Percentiles rank a stretch among this genome's conserved stretches.
Conservation (phyloP, 1,140 invertebrate genomes). For the Drosophila equinoxialis region DNA sequence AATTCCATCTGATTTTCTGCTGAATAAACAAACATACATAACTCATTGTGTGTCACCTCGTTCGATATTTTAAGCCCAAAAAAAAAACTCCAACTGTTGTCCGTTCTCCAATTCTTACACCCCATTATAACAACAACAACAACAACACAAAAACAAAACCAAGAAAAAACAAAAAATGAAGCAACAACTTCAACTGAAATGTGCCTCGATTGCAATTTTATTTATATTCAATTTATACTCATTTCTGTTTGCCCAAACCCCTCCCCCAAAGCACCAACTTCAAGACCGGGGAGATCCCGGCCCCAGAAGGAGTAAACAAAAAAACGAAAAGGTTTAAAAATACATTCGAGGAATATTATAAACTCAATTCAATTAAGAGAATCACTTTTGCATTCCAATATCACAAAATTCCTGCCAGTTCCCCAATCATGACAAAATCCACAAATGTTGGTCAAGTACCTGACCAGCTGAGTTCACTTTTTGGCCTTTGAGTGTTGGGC, state of each 20-base stretch:
- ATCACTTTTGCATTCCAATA: neutral
- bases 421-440: neutral
- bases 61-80: conserved; percentile 36
- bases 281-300: neutral
- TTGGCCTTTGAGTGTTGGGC: neutral
- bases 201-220: conserved; percentile 62
- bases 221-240: conserved; percentile 46
- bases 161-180: too few relatives aligned
- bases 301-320: conserved; percentile 2
- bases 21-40: conserved; percentile 72
- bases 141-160: conserved; percentile 30
- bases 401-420: neutral
- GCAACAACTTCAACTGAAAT: conserved; percentile 21
- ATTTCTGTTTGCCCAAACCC: neutral
- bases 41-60: conserved; percentile 75
- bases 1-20: conserved; percentile 52
- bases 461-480: neutral
- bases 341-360: conserved; percentile 6
- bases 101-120: conserved; percentile 27
- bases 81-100: conserved; percentile 17
- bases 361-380: conserved; percentile 1
- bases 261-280: neutral
- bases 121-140: conserved; percentile 2
- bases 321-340: conserved; percentile 10
- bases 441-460: neutral